These are phyloP conservation scores for Antheraea mylitta DNA, from an alignment of 1,140 invertebrate species.

Conservation along the genomic window DNA sequence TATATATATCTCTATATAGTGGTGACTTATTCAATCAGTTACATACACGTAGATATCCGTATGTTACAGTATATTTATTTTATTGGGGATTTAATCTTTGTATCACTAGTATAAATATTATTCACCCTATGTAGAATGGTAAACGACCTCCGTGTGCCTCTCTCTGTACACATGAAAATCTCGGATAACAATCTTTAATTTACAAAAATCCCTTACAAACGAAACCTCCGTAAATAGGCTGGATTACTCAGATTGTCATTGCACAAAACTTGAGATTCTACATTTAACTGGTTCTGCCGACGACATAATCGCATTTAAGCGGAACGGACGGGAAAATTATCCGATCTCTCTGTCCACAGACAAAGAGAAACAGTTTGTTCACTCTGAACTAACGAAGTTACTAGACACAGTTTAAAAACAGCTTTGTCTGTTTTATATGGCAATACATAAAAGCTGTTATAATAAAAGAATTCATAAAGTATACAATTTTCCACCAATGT, in stretches of 20 bases:
- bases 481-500: no score
- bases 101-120: neutral
- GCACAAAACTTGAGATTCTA: slow-evolving; percentile 1
- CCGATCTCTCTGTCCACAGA: neutral
- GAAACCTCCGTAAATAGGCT: neutral
- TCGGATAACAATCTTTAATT: slow-evolving; percentile 4
- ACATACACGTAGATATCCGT: no score
- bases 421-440: no score
- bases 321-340: neutral
- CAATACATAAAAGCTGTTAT: no score
- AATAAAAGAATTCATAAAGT: no score
- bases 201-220: neutral
- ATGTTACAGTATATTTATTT: no score
- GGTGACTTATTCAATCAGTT: no score
- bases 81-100: neutral
- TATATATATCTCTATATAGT: no score
- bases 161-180: neutral
- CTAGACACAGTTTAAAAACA: no score
- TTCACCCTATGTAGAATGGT: neutral
- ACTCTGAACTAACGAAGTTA: neutral
- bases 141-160: neutral
- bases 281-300: neutral
- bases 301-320: slow-evolving; percentile 2
- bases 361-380: neutral
- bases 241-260: neutral